Percentiles rank a stretch among this genome's conserved stretches.
phyloP scores from a whole-genome alignment of 2,888 invertebrate species.

The Mylabris sibirica region DNA sequence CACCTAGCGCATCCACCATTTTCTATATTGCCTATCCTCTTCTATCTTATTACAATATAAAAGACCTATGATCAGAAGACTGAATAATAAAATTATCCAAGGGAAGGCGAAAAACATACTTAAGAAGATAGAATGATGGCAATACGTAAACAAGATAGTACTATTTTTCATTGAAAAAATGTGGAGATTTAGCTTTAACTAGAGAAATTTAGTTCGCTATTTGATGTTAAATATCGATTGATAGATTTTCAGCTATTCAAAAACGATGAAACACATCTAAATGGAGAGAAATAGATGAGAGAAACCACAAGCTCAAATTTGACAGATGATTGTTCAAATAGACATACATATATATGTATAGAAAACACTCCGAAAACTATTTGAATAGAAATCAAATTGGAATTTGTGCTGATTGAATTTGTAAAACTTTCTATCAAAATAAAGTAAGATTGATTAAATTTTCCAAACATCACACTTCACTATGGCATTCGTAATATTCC shows the following conservation, averaged over 20 bases:
- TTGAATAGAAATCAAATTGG: conserved; percentile 10
- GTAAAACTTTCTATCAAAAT: not conserved
- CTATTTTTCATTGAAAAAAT: too few species aligned
- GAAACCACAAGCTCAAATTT: not conserved
- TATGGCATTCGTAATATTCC: not conserved
- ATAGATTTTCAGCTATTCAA: not conserved
- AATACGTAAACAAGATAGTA: not conserved
- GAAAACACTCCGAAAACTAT: not conserved
- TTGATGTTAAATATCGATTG: not conserved
- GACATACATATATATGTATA: not conserved
- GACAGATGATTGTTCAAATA: conserved; percentile 5
- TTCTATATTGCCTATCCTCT: not conserved
- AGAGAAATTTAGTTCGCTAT: not conserved
- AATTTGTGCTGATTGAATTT: conserved; percentile 9
- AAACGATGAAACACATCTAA: not conserved
- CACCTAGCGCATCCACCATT: conserved; percentile 17
- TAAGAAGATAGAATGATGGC: not conserved
- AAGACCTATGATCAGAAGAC: too few species aligned
- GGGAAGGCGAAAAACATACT: not conserved
- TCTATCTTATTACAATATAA: not conserved
- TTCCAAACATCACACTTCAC: not conserved
- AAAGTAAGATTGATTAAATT: too few species aligned
- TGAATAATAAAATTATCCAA: too few species aligned
- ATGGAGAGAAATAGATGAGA: not conserved
- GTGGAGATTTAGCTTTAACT: not conserved